Evolutionary conservation across 2,113 vertebrate species (phyloP).

Genomic region (Pygoscelis antarcticus): DNA sequence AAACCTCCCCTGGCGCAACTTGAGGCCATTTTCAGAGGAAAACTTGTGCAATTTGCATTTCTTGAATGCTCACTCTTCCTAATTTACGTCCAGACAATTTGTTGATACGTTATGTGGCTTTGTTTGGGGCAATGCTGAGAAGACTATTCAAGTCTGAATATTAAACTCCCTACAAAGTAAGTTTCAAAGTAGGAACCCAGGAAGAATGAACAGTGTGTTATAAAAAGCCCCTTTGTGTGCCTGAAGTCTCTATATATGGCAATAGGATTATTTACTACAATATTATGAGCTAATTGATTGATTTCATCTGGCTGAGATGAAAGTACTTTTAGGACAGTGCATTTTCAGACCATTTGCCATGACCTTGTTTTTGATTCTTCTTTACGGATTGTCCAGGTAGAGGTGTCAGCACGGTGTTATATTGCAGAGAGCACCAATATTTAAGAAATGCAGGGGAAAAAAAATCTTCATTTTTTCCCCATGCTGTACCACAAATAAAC

Average conservation of each 20-base stretch:
- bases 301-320: background rate
- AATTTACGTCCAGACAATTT: slow-evolving; percentile 22
- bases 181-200: slow-evolving; percentile 36
- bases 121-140: slow-evolving; percentile 33
- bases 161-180: slow-evolving; percentile 29
- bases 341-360: slow-evolving; percentile 17
- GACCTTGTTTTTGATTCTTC: slow-evolving; percentile 27
- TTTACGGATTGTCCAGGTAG: slow-evolving; percentile 3
- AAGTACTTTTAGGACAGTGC: background rate
- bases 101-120: slow-evolving; percentile 10
- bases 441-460: background rate
- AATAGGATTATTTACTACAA: slow-evolving; percentile 19
- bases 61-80: background rate
- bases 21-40: too few species aligned
- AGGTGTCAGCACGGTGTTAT: background rate
- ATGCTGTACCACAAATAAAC: background rate
- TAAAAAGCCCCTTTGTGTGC: background rate
- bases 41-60: background rate
- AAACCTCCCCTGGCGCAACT: too few species aligned
- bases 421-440: background rate
- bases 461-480: background rate
- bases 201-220: background rate
- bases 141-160: slow-evolving; percentile 23
- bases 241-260: background rate
- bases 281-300: slow-evolving; percentile 11